A percentile compares a stretch with the other conserved stretches of the same genome.
Evolutionary conservation across 1,140 invertebrate genomes (phyloP).

Genomic region (Bombus haemorrhoidalis): DNA sequence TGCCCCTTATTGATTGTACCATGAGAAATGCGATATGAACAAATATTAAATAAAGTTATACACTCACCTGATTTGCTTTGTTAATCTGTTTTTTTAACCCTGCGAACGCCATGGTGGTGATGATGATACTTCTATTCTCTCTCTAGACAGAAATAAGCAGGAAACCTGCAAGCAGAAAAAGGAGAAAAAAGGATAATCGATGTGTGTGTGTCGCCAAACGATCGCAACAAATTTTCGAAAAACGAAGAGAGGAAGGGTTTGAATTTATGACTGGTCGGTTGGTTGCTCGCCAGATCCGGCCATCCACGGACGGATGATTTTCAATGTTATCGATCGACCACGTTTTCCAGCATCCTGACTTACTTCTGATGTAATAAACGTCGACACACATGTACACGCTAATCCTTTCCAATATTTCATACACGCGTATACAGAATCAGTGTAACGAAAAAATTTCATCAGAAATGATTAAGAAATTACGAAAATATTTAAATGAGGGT

Average conservation of each 20-base stretch:
- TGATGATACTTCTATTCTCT: constrained; percentile 5
- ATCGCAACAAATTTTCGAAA: constrained; percentile 1
- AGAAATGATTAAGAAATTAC: neutral
- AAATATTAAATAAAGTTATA: neutral
- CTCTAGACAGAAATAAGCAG: neutral
- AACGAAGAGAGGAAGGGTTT: constrained; percentile 12
- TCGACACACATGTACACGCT: constrained; percentile 9
- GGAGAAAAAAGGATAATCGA: neutral
- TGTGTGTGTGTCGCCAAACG: neutral
- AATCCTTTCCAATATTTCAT: constrained; percentile 8
- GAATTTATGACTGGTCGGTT: constrained; percentile 45
- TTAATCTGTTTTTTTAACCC: constrained; percentile 99
- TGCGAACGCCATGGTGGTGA: constrained; percentile 94
- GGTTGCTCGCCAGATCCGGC: constrained; percentile 49
- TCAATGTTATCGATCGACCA: constrained; percentile 67
- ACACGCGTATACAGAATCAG: neutral
- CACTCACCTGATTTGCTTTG: constrained; percentile 97
- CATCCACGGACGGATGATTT: constrained; percentile 57
- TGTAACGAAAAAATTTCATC: neutral
- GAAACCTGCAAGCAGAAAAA: constrained; percentile 41
- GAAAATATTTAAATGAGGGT: neutral
- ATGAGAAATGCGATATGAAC: too few species aligned
- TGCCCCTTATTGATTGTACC: too few species aligned
- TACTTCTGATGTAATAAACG: constrained; percentile 59
- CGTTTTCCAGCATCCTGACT: constrained; percentile 57